These are phyloP conservation scores for Atrichornis clamosus DNA, from an alignment of 2,113 vertebrate species.

Conservation along the genomic window DNA sequence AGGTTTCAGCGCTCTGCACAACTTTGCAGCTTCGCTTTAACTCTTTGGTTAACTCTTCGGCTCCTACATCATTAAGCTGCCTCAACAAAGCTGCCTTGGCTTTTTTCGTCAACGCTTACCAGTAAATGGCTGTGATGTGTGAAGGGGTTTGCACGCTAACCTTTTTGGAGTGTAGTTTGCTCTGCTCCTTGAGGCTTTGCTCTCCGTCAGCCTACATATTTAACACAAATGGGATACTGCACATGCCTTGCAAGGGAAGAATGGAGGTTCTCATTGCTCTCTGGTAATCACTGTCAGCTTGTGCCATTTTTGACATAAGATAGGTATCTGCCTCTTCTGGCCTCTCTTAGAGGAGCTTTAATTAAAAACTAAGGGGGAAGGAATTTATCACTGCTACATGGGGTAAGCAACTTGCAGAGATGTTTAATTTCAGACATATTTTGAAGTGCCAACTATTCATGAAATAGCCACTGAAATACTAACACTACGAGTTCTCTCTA, in stretches of 20 bases:
- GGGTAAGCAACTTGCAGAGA: neutral
- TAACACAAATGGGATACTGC: neutral
- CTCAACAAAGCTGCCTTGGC: neutral
- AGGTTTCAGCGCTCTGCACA: slow-evolving; percentile 66
- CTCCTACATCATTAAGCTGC: slow-evolving; percentile 37
- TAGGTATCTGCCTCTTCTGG: neutral
- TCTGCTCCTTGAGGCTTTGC: neutral
- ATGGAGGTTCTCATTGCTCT: neutral
- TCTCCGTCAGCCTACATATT: neutral
- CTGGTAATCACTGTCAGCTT: neutral
- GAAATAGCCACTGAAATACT: neutral
- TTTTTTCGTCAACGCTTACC: neutral
- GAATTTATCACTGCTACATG: neutral
- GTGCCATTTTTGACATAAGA: neutral
- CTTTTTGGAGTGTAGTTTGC: neutral
- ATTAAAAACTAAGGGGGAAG: neutral
- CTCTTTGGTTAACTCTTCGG: slow-evolving; percentile 77
- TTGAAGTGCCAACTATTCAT: neutral
- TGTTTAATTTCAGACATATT: neutral
- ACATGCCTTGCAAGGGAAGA: neutral
- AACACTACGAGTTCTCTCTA: neutral
- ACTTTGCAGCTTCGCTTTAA: slow-evolving; percentile 69
- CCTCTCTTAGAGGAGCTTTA: neutral
- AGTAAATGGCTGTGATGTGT: neutral
- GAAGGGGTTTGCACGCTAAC: neutral